These are phyloP conservation scores for Onychostruthus taczanowskii DNA, from an alignment of 2,113 vertebrate species.

Conservation along the genomic window DNA sequence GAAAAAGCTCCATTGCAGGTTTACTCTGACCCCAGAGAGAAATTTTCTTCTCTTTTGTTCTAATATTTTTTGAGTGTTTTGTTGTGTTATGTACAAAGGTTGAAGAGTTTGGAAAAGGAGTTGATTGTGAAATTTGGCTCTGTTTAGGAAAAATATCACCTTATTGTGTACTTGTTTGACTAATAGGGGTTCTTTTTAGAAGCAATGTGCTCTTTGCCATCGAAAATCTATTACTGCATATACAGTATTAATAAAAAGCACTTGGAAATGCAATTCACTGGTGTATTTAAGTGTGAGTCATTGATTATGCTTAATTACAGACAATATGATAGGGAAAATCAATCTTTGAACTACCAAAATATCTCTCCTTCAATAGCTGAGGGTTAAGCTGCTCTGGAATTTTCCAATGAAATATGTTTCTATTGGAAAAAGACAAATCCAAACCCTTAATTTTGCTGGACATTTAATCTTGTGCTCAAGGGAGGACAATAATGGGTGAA, in stretches of 20 bases:
- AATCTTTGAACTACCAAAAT: constrained; percentile 18
- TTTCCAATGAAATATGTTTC: background rate
- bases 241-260: constrained; percentile 28
- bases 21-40: background rate
- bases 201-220: background rate
- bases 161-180: background rate
- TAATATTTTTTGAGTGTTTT: background rate
- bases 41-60: background rate
- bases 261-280: constrained; percentile 9
- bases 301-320: constrained; percentile 55
- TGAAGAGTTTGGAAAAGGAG: background rate
- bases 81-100: background rate
- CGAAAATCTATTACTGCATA: constrained; percentile 9
- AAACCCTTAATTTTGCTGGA: background rate
- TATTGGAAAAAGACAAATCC: background rate
- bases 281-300: constrained; percentile 37
- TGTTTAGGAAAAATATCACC: background rate
- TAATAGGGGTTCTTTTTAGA: background rate
- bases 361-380: constrained; percentile 10
- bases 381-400: constrained; percentile 7
- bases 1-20: background rate
- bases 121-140: background rate
- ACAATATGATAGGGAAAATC: constrained; percentile 21
- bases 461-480: background rate
- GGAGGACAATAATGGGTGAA: background rate